A percentile compares a stretch with the other conserved stretches of the same genome.
phyloP scores from a whole-genome alignment of 2,797 vertebrate species.

The Sebastes umbrosus region DNA sequence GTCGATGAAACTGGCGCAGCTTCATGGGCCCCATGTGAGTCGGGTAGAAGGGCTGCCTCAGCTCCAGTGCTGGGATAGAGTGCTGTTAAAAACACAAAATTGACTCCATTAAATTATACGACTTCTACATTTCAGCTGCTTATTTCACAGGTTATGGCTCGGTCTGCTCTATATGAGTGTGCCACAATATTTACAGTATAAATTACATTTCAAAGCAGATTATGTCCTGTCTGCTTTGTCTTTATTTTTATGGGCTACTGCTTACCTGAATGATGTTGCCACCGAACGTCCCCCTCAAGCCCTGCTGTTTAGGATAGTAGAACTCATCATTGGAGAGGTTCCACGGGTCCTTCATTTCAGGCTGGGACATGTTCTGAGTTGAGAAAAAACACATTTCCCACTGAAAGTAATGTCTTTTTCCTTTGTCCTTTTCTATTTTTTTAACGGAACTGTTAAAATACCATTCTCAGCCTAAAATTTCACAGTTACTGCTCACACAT shows the following conservation, averaged over 20 bases:
- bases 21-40: conserved; percentile 99
- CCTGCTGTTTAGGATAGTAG: conserved; percentile 99
- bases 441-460: not conserved
- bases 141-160: not conserved
- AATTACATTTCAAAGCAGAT: not conserved
- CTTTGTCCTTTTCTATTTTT: not conserved
- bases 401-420: not conserved
- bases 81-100: conserved; percentile 81
- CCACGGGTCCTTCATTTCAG: conserved; percentile 98
- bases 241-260: not conserved
- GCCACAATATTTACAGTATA: not conserved
- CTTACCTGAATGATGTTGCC: conserved; percentile 98
- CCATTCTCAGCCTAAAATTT: not conserved
- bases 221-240: not conserved
- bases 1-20: conserved; percentile 93
- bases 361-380: conserved; percentile 97
- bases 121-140: not conserved
- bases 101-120: not conserved
- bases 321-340: conserved; percentile 99
- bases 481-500: not conserved
- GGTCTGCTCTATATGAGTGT: not conserved
- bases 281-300: conserved; percentile 95
- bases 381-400: not conserved
- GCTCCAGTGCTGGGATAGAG: conserved; percentile 96
- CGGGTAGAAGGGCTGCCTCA: conserved; percentile 97